Conservation (phyloP, 1,140 invertebrate species). For the Drosophila truncata region DNA sequence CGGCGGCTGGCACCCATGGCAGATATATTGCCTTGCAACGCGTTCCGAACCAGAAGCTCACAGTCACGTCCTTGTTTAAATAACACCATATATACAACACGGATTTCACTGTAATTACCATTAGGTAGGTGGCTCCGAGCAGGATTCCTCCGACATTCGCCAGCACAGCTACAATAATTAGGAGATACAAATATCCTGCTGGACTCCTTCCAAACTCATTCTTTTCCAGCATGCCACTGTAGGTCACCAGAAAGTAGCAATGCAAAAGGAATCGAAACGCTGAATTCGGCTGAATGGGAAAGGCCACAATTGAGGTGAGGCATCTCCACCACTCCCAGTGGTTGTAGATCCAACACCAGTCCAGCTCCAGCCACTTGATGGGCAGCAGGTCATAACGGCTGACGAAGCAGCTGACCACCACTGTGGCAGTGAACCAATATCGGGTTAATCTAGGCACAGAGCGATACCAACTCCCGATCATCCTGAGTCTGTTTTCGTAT, state of each 20-base stretch:
- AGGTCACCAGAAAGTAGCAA: constrained; percentile 97
- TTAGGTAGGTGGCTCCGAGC: constrained; percentile 91
- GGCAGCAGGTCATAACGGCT: constrained; percentile 93
- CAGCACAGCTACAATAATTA: constrained; percentile 96
- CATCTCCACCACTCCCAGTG: constrained; percentile 94
- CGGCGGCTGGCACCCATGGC: constrained; percentile 98
- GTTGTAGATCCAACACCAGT: constrained; percentile 13
- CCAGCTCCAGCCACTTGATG: constrained; percentile 9
- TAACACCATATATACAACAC: constrained; percentile 99
- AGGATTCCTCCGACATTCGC: constrained; percentile 92
- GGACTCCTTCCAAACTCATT: constrained; percentile 95
- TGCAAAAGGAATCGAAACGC: constrained; percentile 99
- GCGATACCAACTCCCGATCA: constrained; percentile 88
- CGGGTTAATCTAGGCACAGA: constrained; percentile 93
- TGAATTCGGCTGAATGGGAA: constrained; percentile 94
- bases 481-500: background rate
- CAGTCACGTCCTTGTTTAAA: constrained; percentile 97
- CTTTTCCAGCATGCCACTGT: constrained; percentile 91
- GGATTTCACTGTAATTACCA: constrained; percentile 94
- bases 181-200: constrained; percentile 97
- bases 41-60: constrained; percentile 99
- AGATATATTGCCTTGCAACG: constrained; percentile 99
- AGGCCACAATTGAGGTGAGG: constrained; percentile 96
- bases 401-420: constrained; percentile 91
- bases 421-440: constrained; percentile 96